Evolutionary conservation across 2,113 vertebrate species (phyloP), one percentile per base, ranked within the genome.

Genomic region (Pagrus major): DNA sequence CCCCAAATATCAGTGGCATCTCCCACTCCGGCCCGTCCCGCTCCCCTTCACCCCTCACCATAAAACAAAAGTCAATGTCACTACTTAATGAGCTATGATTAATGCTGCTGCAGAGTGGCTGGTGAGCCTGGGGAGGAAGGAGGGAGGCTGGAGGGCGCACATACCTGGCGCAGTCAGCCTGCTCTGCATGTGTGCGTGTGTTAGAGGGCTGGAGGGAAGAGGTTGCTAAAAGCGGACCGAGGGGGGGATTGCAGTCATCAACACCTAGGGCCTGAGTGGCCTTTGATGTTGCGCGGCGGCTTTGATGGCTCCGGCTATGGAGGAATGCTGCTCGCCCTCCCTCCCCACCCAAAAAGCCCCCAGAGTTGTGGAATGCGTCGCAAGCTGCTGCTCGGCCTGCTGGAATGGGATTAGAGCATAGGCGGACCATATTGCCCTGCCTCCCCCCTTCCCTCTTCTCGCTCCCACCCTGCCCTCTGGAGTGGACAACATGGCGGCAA

Each of bases 391-490:
- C 93, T 90, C 66, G 61, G 90, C 88, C 91, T 39, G 65, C 91
- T 90, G 93, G 93, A 94, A 94, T 92, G 92, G 84, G 93, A 95
- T 95, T 95, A 94, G 93, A 93, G 89, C 76, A 68, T 41, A 76
- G 80, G 71, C 81, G 78, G 71, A 80, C 81, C 69, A 75, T 59
- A 71, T 52, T 74, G 72, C 84, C 88, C 89, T 71, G 71, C 71
- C 86, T 20, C 63, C n/a, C 58, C 56, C n/a, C n/a, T 56, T 21
- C 52, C 78, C 83, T 67, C 63, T 12, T 60, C 60, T 23, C 54
- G 9, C 70, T 23, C n/a, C 55, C 71, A 56, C 58, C 76, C 81
- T 80, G 67, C 75, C 76, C 71, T 87, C 71, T 80, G 21, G 49
- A 78, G 58, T 63, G 85, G 87, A 86, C 87, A 90, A 86, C 76